Evolutionary conservation across 2,888 invertebrate genomes (phyloP).

Genomic region (Crematogaster levior): DNA sequence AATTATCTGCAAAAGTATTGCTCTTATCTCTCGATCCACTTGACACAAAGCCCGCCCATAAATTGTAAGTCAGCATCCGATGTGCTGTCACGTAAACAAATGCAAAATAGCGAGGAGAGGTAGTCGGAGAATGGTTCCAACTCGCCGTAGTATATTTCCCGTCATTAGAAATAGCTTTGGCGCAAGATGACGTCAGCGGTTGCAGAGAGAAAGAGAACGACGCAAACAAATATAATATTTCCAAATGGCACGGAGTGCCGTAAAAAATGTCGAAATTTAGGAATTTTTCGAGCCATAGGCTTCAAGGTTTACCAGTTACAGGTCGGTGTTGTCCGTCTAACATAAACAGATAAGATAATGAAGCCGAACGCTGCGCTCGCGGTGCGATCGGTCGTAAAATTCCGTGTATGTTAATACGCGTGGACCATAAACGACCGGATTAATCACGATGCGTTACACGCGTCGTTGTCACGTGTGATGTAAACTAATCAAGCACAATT

Average conservation of each 20-base stretch:
- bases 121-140: conserved; percentile 12
- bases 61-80: conserved; percentile 53
- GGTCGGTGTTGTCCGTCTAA: background rate
- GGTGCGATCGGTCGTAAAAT: conserved; percentile 9
- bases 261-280: background rate
- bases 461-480: background rate
- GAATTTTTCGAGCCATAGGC: background rate
- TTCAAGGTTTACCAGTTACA: background rate
- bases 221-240: background rate
- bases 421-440: background rate
- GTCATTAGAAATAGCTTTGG: conserved; percentile 14
- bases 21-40: conserved; percentile 57
- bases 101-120: conserved; percentile 15
- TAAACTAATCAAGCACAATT: conserved; percentile 31
- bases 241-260: background rate
- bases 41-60: conserved; percentile 63
- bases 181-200: background rate
- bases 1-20: background rate
- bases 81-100: conserved; percentile 43
- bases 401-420: background rate
- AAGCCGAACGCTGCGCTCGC: background rate
- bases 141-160: conserved; percentile 5
- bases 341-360: conserved; percentile 36
- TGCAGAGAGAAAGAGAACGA: background rate
- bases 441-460: conserved; percentile 16